Percentiles rank a stretch among this genome's conserved stretches.
Conservation (phyloP, 2,888 invertebrate species). For the Artemia sinica region DNA sequence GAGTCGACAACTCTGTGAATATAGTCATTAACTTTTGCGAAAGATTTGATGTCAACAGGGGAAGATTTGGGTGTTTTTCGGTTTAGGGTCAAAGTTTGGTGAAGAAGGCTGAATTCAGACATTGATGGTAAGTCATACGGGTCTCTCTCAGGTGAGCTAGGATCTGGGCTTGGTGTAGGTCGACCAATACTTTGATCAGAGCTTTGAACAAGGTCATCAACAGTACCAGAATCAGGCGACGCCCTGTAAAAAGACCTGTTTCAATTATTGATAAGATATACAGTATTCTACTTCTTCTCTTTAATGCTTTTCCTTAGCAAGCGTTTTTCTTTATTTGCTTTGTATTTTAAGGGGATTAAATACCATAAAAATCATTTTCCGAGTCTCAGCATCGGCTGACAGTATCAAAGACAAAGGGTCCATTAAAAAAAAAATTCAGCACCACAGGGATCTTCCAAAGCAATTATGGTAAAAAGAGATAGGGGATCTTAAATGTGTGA, state of each 20-base stretch:
- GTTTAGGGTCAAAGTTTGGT: slow-evolving; percentile 8
- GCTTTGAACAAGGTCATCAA: slow-evolving; percentile 6
- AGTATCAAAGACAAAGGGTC: too few species aligned
- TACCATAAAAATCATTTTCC: too few species aligned
- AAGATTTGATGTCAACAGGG: background rate
- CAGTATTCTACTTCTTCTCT: too few species aligned
- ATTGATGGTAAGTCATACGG: background rate
- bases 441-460: too few species aligned
- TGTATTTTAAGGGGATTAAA: too few species aligned
- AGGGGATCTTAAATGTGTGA: too few species aligned
- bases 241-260: slow-evolving; percentile 1
- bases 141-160: background rate
- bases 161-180: slow-evolving; percentile 4
- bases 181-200: slow-evolving; percentile 1
- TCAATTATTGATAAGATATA: background rate
- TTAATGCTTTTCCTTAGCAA: too few species aligned
- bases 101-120: slow-evolving; percentile 11
- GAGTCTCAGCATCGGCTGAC: too few species aligned
- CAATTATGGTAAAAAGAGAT: too few species aligned
- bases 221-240: background rate
- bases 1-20: background rate
- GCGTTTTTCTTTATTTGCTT: too few species aligned
- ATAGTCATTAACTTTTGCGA: slow-evolving; percentile 9
- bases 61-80: background rate
- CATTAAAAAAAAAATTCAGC: too few species aligned